Evolutionary conservation across 1,140 invertebrate genomes (phyloP), one percentile per base, ranked within the genome.

Genomic region (Pachypeltis micranthus): DNA sequence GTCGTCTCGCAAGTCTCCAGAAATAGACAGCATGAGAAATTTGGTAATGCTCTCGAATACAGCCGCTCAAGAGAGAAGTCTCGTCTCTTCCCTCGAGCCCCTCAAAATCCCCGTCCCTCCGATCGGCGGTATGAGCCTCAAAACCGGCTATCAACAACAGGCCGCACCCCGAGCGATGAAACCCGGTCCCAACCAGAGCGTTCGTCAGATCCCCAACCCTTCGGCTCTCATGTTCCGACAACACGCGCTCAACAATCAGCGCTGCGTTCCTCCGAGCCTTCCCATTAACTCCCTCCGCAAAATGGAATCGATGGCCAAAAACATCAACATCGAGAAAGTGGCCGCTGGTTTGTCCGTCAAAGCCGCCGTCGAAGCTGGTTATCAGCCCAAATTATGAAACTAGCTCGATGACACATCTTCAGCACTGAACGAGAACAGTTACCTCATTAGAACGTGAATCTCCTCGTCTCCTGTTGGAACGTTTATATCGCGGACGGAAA

Each of bases 141-240:
- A 24, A 14, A 2, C 16, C 1, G 28, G 31, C 1, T 39, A 31
- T 2, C 58, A 24, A 14, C n/a, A n/a, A n/a, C n/a, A 24, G 1
- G 57, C 57, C 10, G 3, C 16, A 19, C 55, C 63, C 10, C 59
- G 44, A 12, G 34, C 55, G 7, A 24, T 61, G 16, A 71, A 72
- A 56, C 71, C 70, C 2, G 66, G 66, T 7, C 73, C 71, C 23
- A 75, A 74, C 65, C 73, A 74, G 59, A 68, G 61, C 27, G 72
- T 75, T 1, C 62, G 74, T 12, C 73, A 74, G 56, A 75, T 75
- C 56, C 73, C 74, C 1, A 74, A 74, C 64, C 73, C 74, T 10
- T 72, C 72, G 0, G 67, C 70, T 0, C 59, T 74, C 12, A 66
- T 72, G 29, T 69, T 67, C 60, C 66, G 72, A 55, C 67, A 70